Conservation (phyloP, 2,797 vertebrate species). For the Muscicapa comitata region DNA sequence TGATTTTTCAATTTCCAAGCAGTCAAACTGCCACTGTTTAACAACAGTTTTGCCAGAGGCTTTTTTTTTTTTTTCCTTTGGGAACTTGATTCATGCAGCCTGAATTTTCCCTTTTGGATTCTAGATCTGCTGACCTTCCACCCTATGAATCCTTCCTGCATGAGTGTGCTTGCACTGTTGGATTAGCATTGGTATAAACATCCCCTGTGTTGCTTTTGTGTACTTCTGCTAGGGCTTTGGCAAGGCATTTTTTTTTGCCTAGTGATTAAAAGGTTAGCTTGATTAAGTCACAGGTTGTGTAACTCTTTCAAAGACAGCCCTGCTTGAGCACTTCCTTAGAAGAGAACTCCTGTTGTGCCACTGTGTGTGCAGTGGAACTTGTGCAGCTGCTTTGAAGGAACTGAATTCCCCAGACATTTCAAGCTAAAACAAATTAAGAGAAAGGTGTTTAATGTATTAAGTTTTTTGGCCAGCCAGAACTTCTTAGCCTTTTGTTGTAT, state of each 20-base stretch:
- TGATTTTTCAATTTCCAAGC: slow-evolving; percentile 2
- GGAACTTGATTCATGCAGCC: background rate
- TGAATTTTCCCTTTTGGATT: background rate
- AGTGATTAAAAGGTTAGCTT: slow-evolving; percentile 53
- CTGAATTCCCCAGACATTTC: slow-evolving; percentile 40
- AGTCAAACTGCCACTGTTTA: background rate
- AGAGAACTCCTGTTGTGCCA: slow-evolving; percentile 35
- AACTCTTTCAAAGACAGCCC: slow-evolving; percentile 52
- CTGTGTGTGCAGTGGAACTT: slow-evolving; percentile 33
- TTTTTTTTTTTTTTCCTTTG: background rate
- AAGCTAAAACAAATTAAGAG: slow-evolving; percentile 46
- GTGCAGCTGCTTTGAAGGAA: slow-evolving; percentile 45
- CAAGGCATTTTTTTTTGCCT: background rate
- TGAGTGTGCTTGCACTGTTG: slow-evolving; percentile 50
- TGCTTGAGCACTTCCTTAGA: slow-evolving; percentile 59
- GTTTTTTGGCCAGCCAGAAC: background rate
- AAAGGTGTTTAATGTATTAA: slow-evolving; percentile 36
- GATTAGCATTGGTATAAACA: slow-evolving; percentile 53
- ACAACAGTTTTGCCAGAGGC: background rate
- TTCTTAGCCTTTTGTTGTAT: background rate
- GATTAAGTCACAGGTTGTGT: slow-evolving; percentile 26
- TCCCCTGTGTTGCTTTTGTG: slow-evolving; percentile 50
- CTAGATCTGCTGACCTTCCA: slow-evolving; percentile 8
- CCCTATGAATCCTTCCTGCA: slow-evolving; percentile 33
- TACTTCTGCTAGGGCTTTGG: background rate